Evolutionary conservation across 1,140 invertebrate species (phyloP).

Genomic region (Laupala kohalensis): DNA sequence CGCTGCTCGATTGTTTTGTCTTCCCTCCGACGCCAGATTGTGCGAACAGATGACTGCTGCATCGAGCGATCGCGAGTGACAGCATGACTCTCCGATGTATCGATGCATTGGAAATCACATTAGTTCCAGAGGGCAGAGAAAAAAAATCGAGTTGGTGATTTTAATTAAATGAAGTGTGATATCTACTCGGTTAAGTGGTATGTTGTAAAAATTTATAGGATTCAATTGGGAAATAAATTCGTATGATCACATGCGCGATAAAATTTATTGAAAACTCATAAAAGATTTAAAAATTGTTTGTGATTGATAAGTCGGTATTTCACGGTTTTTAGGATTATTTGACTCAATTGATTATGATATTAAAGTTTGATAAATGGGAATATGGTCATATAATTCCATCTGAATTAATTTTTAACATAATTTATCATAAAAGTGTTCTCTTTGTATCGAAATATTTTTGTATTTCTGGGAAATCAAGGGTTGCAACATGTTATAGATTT

Average conservation of each 20-base stretch:
- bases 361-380: too few species aligned
- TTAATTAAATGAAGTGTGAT: not conserved
- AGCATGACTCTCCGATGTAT: not conserved
- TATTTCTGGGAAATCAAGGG: too few species aligned
- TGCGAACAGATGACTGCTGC: not conserved
- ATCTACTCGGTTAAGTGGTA: not conserved
- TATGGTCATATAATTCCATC: too few species aligned
- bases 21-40: not conserved
- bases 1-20: not conserved
- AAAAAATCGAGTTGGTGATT: not conserved
- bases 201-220: not conserved
- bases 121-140: not conserved
- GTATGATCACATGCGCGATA: not conserved
- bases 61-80: not conserved
- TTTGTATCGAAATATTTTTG: too few species aligned
- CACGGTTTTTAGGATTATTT: too few species aligned
- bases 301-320: too few species aligned
- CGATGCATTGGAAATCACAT: not conserved
- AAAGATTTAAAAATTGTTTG: too few species aligned
- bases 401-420: too few species aligned
- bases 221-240: not conserved
- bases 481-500: too few species aligned
- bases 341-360: too few species aligned
- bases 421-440: too few species aligned
- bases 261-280: not conserved